Percentiles rank a stretch among this genome's conserved stretches.
These are phyloP conservation scores for Rhinoptilus africanus DNA, from an alignment of 2,113 vertebrate genomes.

Conservation along the genomic window DNA sequence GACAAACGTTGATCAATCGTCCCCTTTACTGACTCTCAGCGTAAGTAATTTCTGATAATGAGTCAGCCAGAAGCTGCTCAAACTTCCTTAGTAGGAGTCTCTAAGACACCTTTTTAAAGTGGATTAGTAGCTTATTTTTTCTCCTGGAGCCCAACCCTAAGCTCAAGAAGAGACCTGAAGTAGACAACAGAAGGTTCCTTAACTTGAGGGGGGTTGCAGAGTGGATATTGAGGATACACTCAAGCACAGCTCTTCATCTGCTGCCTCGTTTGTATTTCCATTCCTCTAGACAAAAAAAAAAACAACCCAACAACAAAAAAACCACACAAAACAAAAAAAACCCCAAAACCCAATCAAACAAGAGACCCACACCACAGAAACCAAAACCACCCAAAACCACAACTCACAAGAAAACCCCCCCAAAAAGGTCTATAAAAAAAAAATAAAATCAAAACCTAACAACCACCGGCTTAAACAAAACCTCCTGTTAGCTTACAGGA, in stretches of 20 bases:
- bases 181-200: not conserved
- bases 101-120: not conserved
- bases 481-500: not conserved
- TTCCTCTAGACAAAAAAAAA: not conserved
- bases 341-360: not conserved
- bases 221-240: not conserved
- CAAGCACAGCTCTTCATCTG: not conserved
- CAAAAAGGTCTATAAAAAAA: not conserved
- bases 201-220: too few species aligned
- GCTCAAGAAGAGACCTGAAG: not conserved
- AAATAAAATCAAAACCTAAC: not conserved
- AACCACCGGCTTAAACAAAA: not conserved
- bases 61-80: not conserved
- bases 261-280: not conserved
- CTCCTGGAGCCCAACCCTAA: not conserved
- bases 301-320: not conserved
- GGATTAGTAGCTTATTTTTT: not conserved
- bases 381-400: not conserved
- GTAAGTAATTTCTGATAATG: not conserved
- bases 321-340: not conserved
- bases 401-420: not conserved
- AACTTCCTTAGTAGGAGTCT: not conserved
- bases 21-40: not conserved
- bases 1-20: not conserved
- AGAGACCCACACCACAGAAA: not conserved